These are phyloP conservation scores for Pollicipes pollicipes DNA, from an alignment of 1,140 invertebrate species.

Conservation along the genomic window DNA sequence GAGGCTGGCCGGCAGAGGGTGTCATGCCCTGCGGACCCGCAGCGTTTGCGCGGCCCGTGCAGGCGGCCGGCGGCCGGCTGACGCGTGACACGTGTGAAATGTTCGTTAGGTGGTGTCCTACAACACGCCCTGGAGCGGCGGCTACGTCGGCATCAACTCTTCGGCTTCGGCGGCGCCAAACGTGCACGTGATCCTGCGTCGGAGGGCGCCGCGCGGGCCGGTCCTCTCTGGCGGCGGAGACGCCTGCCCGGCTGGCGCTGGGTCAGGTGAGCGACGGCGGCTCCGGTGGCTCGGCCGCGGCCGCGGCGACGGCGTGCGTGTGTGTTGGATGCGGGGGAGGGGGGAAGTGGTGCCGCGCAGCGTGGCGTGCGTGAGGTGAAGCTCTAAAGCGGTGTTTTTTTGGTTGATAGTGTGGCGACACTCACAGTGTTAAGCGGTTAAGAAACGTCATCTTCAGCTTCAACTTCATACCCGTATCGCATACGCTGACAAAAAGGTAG, in stretches of 20 bases:
- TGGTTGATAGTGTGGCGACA: too few species aligned
- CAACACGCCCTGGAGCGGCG: conserved; percentile 61
- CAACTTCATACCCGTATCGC: too few species aligned
- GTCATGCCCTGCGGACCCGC: background rate
- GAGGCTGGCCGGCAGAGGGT: conserved; percentile 10
- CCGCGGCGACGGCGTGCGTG: too few species aligned
- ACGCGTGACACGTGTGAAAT: background rate
- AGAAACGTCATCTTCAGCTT: too few species aligned
- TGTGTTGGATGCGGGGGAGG: too few species aligned
- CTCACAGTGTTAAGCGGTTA: too few species aligned
- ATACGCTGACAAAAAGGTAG: too few species aligned
- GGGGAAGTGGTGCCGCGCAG: too few species aligned
- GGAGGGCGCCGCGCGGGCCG: conserved; percentile 47
- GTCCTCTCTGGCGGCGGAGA: conserved; percentile 23
- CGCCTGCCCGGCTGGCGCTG: conserved; percentile 10
- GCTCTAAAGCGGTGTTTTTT: too few species aligned
- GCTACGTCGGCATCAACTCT: conserved; percentile 67
- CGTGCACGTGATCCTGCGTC: conserved; percentile 72
- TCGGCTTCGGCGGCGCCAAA: conserved; percentile 96
- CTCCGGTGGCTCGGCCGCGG: too few species aligned
- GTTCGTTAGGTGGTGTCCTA: conserved; percentile 49
- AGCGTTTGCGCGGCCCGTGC: background rate
- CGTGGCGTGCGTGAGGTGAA: too few species aligned
- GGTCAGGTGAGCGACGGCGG: background rate
- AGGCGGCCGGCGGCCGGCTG: background rate